phyloP scores from a whole-genome alignment of 2,888 invertebrate species.

The Drosophila basisetae region DNA sequence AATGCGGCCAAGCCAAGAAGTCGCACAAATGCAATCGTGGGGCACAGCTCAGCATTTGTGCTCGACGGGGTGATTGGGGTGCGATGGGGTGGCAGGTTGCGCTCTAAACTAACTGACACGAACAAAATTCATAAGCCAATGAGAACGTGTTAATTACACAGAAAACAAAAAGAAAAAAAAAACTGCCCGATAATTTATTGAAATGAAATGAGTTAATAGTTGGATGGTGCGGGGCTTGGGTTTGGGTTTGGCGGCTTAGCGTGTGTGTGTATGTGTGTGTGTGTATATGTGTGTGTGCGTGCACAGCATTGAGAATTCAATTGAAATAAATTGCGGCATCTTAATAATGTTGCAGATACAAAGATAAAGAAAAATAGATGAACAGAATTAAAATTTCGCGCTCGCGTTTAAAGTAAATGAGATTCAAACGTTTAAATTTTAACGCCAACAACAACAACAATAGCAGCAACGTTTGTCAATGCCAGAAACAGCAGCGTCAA shows the following conservation, averaged over 20 bases:
- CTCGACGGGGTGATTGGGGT: conserved; percentile 1
- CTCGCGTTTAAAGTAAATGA: conserved; percentile 78
- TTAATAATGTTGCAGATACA: conserved; percentile 52
- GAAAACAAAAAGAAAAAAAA: conserved; percentile 8
- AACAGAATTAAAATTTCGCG: conserved; percentile 56
- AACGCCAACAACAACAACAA: conserved; percentile 56
- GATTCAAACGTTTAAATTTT: conserved; percentile 64
- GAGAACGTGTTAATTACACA: conserved; percentile 76
- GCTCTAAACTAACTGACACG: conserved; percentile 25
- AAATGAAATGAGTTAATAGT: conserved; percentile 36
- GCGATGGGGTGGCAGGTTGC: conserved; percentile 3
- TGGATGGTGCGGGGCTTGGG: neutral
- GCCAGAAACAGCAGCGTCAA: conserved; percentile 12
- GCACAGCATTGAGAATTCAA: conserved; percentile 73
- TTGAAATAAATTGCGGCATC: conserved; percentile 36
- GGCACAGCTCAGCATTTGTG: conserved; percentile 15
- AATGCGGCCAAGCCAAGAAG: conserved; percentile 73
- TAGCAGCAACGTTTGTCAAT: conserved; percentile 24
- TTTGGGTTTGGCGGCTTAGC: conserved; percentile 26
- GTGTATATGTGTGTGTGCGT: conserved; percentile 41
- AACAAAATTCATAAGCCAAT: conserved; percentile 56
- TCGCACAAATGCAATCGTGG: conserved; percentile 70
- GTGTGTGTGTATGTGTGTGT: neutral
- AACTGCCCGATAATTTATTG: conserved; percentile 61
- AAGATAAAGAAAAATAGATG: conserved; percentile 44